Evolutionary conservation across 1,140 invertebrate species (phyloP), one percentile per base, ranked within the genome.

Genomic region (Ceratoteleas bidentatus): DNA sequence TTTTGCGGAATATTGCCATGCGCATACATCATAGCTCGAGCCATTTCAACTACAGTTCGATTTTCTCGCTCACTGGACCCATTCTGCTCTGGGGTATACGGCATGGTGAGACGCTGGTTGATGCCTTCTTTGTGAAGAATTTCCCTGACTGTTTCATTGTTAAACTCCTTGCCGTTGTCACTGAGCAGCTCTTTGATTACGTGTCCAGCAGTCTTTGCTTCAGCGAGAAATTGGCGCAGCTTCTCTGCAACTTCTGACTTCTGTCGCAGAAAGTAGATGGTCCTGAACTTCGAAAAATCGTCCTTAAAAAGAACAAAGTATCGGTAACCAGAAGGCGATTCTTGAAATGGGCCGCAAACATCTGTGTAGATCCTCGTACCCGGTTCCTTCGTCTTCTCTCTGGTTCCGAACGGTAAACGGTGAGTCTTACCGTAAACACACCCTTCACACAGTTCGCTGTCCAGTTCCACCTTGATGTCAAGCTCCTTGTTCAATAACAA

Each of bases 1-100:
- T 10, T 8, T 11, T 49, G 11, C 5, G 70, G 36, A 38, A 84
- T 38, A 0, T 58, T 70, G 6, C 45, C 54, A 40, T 77, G 66
- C 0, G 70, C 58, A 13, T 57, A 10, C 32, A 79, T 50, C 64
- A 85, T 81, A 0, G 77, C 64, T 13, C 65, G 34, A 14, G 82
- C 84, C 10, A 34, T 53, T 64, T 85, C 84, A 0, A 85, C 70
- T 2, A 85, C 60, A 0, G 84, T 88, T 3, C 83, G 74, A 52
- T 88, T 87, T 50, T 78, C 62, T 15, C 88, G 24, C 64, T 92
- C 88, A 14, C 81, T 72, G 8, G n/a, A 74, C 1, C 88, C 88
- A 81, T 91, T 91, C 40, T 86, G 83, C 64, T 91, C 69, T 15
- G 89, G 87, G 15, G 85, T 85, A 64, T 88, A 86, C 0, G 87